Conservation (phyloP, 2,113 vertebrate species). For the Calidris pygmaea region DNA sequence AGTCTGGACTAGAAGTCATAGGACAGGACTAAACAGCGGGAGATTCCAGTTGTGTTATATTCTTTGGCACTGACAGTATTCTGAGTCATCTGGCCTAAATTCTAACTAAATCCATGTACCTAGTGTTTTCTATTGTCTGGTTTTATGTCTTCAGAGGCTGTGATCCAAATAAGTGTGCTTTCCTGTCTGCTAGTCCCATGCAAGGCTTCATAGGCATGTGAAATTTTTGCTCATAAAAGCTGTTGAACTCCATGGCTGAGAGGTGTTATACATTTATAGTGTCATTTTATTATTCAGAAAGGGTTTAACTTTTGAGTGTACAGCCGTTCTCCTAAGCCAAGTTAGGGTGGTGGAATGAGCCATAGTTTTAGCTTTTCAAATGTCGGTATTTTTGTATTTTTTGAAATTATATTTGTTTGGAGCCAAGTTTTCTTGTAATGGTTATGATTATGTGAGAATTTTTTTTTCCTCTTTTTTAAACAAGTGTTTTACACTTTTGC, state of each 20-base stretch:
- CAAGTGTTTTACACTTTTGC: background rate
- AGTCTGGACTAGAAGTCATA: background rate
- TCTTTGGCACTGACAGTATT: slow-evolving; percentile 19
- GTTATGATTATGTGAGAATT: background rate
- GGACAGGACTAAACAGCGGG: background rate
- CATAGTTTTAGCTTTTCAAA: background rate
- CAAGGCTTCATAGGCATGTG: background rate
- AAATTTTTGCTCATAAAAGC: background rate
- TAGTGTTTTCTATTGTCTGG: slow-evolving; percentile 43
- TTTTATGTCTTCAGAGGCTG: slow-evolving; percentile 45
- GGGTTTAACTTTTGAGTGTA: background rate
- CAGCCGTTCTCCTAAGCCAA: background rate
- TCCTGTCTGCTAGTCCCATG: background rate
- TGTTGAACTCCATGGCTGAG: background rate
- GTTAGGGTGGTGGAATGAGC: background rate
- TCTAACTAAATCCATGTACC: slow-evolving; percentile 33
- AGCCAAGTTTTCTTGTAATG: background rate
- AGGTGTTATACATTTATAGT: background rate
- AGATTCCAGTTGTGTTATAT: slow-evolving; percentile 17
- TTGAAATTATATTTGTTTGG: background rate
- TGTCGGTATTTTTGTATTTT: background rate
- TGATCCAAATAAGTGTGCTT: slow-evolving; percentile 8
- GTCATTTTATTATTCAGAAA: background rate
- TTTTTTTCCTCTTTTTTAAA: background rate
- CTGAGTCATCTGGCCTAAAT: slow-evolving; percentile 48